These are phyloP conservation scores for Lethrus apterus DNA, from an alignment of 1,140 invertebrate species.

Conservation along the genomic window DNA sequence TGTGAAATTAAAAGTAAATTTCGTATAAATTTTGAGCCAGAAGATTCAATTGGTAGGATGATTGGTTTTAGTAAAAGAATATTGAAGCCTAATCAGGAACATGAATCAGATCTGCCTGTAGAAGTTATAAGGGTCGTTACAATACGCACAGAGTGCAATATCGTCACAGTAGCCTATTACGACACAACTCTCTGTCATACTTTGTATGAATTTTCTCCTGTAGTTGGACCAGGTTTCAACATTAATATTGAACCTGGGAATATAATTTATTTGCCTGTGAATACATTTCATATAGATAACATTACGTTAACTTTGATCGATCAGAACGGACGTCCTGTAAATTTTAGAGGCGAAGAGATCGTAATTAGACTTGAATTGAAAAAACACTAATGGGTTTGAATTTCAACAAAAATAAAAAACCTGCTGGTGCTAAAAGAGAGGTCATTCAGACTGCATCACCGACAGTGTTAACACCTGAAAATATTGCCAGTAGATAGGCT, in stretches of 20 bases:
- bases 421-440: no score
- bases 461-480: no score
- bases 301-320: slow-evolving; percentile 22
- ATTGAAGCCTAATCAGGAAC: slow-evolving; percentile 8
- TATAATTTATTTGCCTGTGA: slow-evolving; percentile 20
- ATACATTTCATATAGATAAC: slow-evolving; percentile 17
- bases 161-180: slow-evolving; percentile 19
- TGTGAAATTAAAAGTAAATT: slow-evolving; percentile 14
- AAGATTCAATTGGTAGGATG: slow-evolving; percentile 14
- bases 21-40: slow-evolving; percentile 19
- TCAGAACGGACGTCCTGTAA: slow-evolving; percentile 21
- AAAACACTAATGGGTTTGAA: neutral
- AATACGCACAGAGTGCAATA: slow-evolving; percentile 23
- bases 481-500: no score
- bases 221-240: slow-evolving; percentile 19
- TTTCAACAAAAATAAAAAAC: neutral
- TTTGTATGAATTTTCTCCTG: slow-evolving; percentile 19
- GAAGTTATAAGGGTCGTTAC: slow-evolving; percentile 21
- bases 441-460: no score
- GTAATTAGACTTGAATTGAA: slow-evolving; percentile 6
- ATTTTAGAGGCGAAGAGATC: slow-evolving; percentile 26
- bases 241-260: slow-evolving; percentile 19
- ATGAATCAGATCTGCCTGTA: slow-evolving; percentile 22
- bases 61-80: slow-evolving; percentile 19
- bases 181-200: slow-evolving; percentile 18